phyloP scores from a whole-genome alignment of 2,113 vertebrate genomes.

The Bambusicola thoracicus region DNA sequence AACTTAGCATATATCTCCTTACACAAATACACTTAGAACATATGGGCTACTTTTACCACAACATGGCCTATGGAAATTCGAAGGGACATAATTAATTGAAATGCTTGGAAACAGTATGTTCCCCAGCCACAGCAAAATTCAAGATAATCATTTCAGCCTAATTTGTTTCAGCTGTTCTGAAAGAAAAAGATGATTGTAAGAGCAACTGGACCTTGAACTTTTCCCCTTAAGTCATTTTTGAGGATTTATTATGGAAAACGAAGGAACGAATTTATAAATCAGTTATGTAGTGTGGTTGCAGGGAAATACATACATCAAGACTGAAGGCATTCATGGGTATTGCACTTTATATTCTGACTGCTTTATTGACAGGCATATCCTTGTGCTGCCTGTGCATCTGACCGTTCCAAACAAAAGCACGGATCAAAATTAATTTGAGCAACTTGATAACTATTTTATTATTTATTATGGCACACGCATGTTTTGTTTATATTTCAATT shows the following conservation, averaged over 20 bases:
- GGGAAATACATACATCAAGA: not conserved
- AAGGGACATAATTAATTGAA: slow-evolving; percentile 57
- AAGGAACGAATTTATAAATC: slow-evolving; percentile 23
- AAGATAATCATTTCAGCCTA: slow-evolving; percentile 48
- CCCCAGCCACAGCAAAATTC: slow-evolving; percentile 31
- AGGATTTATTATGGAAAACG: slow-evolving; percentile 42
- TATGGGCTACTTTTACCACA: slow-evolving; percentile 31
- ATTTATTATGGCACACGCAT: not conserved
- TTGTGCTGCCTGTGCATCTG: not conserved
- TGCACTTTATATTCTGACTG: not conserved
- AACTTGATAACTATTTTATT: slow-evolving; percentile 11
- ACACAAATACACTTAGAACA: slow-evolving; percentile 55
- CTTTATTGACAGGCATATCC: not conserved
- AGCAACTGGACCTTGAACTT: slow-evolving; percentile 50
- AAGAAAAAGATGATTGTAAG: slow-evolving; percentile 39
- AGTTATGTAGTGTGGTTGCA: not conserved
- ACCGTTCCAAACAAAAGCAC: not conserved
- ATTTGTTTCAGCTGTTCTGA: slow-evolving; percentile 56
- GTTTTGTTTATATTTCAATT: slow-evolving; percentile 23
- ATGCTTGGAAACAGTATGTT: slow-evolving; percentile 50
- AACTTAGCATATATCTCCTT: not conserved
- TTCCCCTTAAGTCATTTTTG: slow-evolving; percentile 8
- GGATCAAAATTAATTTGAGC: not conserved
- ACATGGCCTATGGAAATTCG: slow-evolving; percentile 54
- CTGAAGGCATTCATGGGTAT: not conserved